Evolutionary conservation across 1,140 invertebrate genomes (phyloP), one percentile per base, ranked within the genome.

Genomic region (Nasonia vitripennis): DNA sequence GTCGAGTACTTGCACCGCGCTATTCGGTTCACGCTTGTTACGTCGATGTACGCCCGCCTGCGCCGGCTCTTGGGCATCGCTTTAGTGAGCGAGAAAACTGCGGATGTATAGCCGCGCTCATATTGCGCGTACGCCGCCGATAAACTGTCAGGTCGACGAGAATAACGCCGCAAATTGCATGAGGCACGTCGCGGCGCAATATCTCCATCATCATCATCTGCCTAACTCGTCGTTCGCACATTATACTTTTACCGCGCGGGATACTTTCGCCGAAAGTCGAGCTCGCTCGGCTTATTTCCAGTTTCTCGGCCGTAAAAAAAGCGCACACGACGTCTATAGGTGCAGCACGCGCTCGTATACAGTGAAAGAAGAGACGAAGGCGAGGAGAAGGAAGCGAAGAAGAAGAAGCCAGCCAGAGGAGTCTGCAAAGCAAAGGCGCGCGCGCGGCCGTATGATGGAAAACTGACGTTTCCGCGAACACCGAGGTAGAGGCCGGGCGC

Each of bases 401-500:
- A 73, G 27, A 37, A 73, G 34, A n/a, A 73, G 27, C 11, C 17
- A 73, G 27, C 11, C 20, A 34, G 68, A 27, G 68, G 68, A 71
- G 31, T 71, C n/a, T 14, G 51, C 51, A 37, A 74, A 71, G 70
- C 31, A 34, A 31, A 27, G 70, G 23, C 34, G 74, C 74, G 74
- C 34, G 4, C 41, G 14, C 81, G 67, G 48, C 23, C 34, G 20
- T 62, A 75, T 51, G 70, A 67, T 51, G 37, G 73, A 71, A 81
- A 81, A 85, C 79, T 73, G 84, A 73, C 62, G 84, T 73, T 77
- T 41, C 62, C 77, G 62, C 62, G 75, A 79, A 70, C 14, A 4
- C 55, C 55, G 55, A 20, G 55, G 17, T 20, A 17, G 48, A 34
- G 27, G 71, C 11, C 2, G 62, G 78, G 20, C 45, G 20, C 62